Evolutionary conservation across 1,140 invertebrate genomes (phyloP).

Genomic region (Drosophila lowei): DNA sequence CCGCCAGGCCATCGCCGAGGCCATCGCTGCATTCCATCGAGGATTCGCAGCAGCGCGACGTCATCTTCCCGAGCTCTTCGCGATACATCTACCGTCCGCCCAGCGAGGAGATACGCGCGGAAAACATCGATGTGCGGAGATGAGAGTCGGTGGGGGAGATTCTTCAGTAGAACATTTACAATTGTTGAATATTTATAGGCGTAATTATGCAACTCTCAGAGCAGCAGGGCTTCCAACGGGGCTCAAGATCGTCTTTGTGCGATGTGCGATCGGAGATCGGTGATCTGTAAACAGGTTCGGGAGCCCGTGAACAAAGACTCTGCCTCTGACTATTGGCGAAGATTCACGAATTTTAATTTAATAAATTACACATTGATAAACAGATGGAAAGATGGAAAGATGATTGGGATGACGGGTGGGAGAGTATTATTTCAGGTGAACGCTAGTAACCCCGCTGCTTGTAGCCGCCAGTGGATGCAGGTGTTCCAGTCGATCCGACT

Average conservation of each 20-base stretch:
- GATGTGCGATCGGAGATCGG: no score
- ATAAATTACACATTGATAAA: conserved; percentile 56
- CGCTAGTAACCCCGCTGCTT: conserved; percentile 61
- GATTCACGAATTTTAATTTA: conserved; percentile 29
- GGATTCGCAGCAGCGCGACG: conserved; percentile 17
- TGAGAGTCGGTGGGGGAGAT: conserved; percentile 3
- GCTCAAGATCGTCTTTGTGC: conserved; percentile 26
- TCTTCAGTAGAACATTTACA: conserved; percentile 5
- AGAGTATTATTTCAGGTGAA: neutral
- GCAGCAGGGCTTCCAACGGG: no score
- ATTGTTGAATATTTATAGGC: conserved; percentile 34
- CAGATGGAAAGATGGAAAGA: conserved; percentile 8
- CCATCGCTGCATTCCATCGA: conserved; percentile 17
- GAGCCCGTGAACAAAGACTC: conserved; percentile 6
- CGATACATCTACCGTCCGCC: conserved; percentile 20
- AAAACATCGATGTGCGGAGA: conserved; percentile 48
- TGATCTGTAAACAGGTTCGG: conserved; percentile 47
- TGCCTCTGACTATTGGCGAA: conserved; percentile 6
- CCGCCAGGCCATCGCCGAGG: conserved; percentile 1
- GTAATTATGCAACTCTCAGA: conserved; percentile 5
- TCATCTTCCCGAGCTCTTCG: conserved; percentile 51
- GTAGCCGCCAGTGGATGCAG: conserved; percentile 44
- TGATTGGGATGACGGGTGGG: neutral
- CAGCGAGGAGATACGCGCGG: conserved; percentile 4
- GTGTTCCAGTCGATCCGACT: neutral